Evolutionary conservation across 1,140 invertebrate species (phyloP).

Genomic region (Drosophila willistoni): DNA sequence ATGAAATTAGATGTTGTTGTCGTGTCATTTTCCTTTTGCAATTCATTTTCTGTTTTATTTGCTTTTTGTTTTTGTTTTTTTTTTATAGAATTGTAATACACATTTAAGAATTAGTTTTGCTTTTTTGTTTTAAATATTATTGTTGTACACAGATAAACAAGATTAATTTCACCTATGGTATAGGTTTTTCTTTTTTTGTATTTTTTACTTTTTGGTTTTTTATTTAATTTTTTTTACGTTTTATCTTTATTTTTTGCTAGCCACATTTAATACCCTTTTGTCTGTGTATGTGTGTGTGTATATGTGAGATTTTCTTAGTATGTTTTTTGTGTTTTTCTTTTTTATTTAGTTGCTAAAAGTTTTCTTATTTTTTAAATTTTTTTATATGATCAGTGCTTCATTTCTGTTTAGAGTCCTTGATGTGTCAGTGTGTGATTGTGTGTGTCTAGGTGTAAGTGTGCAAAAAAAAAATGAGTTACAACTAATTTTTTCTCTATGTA

Average conservation of each 20-base stretch:
- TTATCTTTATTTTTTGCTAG: constrained; percentile 38
- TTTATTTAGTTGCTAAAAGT: constrained; percentile 45
- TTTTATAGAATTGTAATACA: constrained; percentile 69
- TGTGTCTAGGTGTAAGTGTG: constrained; percentile 17
- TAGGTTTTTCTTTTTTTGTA: constrained; percentile 23
- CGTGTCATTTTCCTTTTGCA: neutral
- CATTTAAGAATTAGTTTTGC: constrained; percentile 68
- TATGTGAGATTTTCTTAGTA: constrained; percentile 11
- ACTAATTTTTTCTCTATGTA: constrained; percentile 7
- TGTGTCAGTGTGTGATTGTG: constrained; percentile 9
- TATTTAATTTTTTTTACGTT: constrained; percentile 35
- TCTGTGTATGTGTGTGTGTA: constrained; percentile 7
- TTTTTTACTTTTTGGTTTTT: constrained; percentile 37
- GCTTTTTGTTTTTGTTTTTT: neutral
- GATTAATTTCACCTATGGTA: constrained; percentile 67
- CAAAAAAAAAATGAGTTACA: constrained; percentile 13
- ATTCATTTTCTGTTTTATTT: constrained; percentile 13
- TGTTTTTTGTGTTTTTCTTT: constrained; percentile 5
- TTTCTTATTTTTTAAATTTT: neutral
- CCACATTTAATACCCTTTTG: constrained; percentile 20
- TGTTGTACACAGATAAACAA: constrained; percentile 81
- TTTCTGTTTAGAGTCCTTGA: constrained; percentile 9
- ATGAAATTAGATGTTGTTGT: neutral
- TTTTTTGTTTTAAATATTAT: constrained; percentile 65
- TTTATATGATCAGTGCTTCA: constrained; percentile 61